Base-by-base conservation (phyloP, 1,140 invertebrate species). In the Drosophila dunni region DNA sequence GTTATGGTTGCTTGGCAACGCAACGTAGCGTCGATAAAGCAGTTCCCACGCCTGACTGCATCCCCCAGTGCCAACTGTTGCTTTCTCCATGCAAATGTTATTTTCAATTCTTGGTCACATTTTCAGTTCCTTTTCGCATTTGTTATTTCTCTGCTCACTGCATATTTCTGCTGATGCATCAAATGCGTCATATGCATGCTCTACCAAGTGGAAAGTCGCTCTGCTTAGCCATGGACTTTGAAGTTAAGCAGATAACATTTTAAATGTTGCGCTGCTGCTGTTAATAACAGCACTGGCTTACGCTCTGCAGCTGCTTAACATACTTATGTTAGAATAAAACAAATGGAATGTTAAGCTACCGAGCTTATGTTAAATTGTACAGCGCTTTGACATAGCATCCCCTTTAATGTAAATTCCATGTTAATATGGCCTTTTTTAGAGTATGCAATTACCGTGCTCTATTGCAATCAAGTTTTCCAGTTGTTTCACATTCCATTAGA, bases 1-100 rank as follows among this genome's bases (percentile, higher is more conserved):
- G 57, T 69, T 74, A 74, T 40, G 83, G 83, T 88, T 72, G 77
- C 83, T 88, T 86, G 83, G 83, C 83, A 86, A 88, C 83, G 83
- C 73, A 61, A 72, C 67, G 79, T 63, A 62, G 72, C 76, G 84
- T 83, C 83, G 77, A 86, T 86, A 86, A 86, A 78, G 77, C 83
- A 86, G 76, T 79, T 77, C 57, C 33, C 69, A 83, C 51, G 79
- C 69, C 45, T 65, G 67, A 71, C 48, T 88, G 76, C 76, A 44
- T 29, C 33, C 7, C 7, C 36, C 45, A 44, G 36, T 34, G 62
- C 56, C 65, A 66, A 68, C 53, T 68, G 68, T 71, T 81, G 75
- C 45, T 70, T 29, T 9, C 50, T 38, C 53, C 36, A 48, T 42
- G 29, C 58, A 56, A 67, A 46, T 17, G 65, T 3, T 54, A 48